Evolutionary conservation across 2,888 invertebrate species (phyloP), one percentile per base, ranked within the genome.

Genomic region (Trisateles emortualis): DNA sequence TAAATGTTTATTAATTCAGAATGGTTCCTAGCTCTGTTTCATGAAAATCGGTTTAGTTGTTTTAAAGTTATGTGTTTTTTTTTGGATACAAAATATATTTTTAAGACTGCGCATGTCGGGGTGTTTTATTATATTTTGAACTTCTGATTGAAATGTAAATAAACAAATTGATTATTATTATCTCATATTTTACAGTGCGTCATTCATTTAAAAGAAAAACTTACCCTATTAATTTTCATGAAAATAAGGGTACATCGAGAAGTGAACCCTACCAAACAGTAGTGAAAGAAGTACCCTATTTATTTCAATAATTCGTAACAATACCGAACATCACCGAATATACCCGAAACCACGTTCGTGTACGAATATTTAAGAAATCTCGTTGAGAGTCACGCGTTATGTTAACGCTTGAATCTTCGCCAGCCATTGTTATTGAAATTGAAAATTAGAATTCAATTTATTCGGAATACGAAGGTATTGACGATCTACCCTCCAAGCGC

Each of bases 391-490:
- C 73, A 68, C 74, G 72, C 67, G n/a, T 76, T 70, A 67, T 64
- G 65, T 74, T 71, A 74, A 74, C 73, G 72, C 73, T 82, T 59
- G 71, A 78, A 74, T 71, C 72, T 81, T 76, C 74, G 68, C 55
- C 74, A 73, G 62, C 75, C 73, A 84, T 84, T 85, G 85, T 86
- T 81, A 83, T 85, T 81, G 79, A 84, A 84, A 86, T 87, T 81
- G 85, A 81, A 84, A 86, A 86, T 86, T 85, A 84, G 83, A 87
- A 83, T 84, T 83, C 84, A 85, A 84, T 86, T 86, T 86, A 78
- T 84, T 81, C 74, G 70, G 64, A 68, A 74, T 73, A 76, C 69
- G 70, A 65, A 63, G 63, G 72, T 71, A 74, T 67, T 75, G 73
- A 70, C 78, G 83, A 83, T 85, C 79, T 80, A 80, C 78, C 75